These are phyloP conservation scores for Eugnorisma glareosa DNA, from an alignment of 2,888 invertebrate genomes.

Conservation along the genomic window DNA sequence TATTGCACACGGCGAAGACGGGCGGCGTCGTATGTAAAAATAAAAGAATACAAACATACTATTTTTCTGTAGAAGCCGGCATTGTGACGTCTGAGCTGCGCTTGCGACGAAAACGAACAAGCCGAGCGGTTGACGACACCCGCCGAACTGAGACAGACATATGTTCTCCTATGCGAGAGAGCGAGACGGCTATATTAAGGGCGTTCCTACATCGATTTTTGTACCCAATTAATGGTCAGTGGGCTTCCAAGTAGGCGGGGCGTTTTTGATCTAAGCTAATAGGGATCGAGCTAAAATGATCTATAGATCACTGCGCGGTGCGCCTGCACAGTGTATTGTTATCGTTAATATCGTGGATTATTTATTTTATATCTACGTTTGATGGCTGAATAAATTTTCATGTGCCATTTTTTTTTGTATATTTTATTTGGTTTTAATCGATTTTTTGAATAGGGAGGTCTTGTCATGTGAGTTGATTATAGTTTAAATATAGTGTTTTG, in stretches of 20 bases:
- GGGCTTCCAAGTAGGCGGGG: constrained; percentile 88
- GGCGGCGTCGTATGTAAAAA: constrained; percentile 79
- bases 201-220: constrained; percentile 85
- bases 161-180: constrained; percentile 58
- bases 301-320: constrained; percentile 87
- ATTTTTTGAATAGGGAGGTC: constrained; percentile 72
- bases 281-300: constrained; percentile 89
- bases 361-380: constrained; percentile 86
- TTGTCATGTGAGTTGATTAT: constrained; percentile 45
- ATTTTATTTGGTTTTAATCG: constrained; percentile 62
- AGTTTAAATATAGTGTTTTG: constrained; percentile 21
- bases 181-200: constrained; percentile 76
- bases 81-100: constrained; percentile 83
- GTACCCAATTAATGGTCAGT: constrained; percentile 90
- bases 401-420: constrained; percentile 76
- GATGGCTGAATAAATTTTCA: constrained; percentile 85
- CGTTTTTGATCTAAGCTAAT: constrained; percentile 85
- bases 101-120: constrained; percentile 85
- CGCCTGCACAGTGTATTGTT: constrained; percentile 86
- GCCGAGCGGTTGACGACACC: constrained; percentile 74
- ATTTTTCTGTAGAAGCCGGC: constrained; percentile 89
- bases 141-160: constrained; percentile 70
- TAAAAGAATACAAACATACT: constrained; percentile 82
- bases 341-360: constrained; percentile 86
- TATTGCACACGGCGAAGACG: constrained; percentile 87